Conservation (phyloP, 2,797 vertebrate species). For the Lophura swinhoii region DNA sequence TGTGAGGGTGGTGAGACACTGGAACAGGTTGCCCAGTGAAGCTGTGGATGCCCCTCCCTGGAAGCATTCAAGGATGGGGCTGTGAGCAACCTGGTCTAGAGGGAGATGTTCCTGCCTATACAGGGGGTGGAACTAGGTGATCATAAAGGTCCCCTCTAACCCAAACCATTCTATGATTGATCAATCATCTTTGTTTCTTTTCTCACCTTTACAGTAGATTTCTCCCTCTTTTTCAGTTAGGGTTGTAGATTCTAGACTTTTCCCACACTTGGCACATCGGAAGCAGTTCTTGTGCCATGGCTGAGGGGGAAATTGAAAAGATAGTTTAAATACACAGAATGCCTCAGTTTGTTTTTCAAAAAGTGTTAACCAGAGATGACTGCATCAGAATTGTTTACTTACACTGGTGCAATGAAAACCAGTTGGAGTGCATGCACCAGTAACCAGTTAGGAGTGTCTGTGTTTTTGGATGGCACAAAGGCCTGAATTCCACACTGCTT, state of each 20-base stretch:
- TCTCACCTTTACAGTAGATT: conserved; percentile 97
- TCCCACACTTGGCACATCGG: conserved; percentile 95
- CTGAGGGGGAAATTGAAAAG: conserved; percentile 61
- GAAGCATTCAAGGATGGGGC: too few relatives aligned
- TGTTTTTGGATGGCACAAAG: neutral
- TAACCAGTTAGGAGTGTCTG: neutral
- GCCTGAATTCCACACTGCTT: neutral
- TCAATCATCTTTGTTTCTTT: neutral
- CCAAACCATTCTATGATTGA: neutral
- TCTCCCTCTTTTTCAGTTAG: conserved; percentile 96
- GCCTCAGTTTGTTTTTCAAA: neutral
- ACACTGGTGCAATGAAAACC: neutral
- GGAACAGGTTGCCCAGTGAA: too few relatives aligned
- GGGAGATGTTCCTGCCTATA: too few relatives aligned
- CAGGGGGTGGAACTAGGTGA: too few relatives aligned
- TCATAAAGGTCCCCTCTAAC: too few relatives aligned
- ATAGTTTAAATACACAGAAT: neutral
- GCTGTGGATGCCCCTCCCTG: too few relatives aligned
- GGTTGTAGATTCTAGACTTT: conserved; percentile 95
- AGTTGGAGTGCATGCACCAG: neutral
- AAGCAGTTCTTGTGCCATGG: conserved; percentile 98
- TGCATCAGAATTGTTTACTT: neutral
- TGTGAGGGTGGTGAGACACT: too few relatives aligned
- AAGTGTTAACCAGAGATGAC: neutral
- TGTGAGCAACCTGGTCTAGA: too few relatives aligned